Base-by-base conservation (phyloP, 2,888 invertebrate species). In the Clivina fossor region DNA sequence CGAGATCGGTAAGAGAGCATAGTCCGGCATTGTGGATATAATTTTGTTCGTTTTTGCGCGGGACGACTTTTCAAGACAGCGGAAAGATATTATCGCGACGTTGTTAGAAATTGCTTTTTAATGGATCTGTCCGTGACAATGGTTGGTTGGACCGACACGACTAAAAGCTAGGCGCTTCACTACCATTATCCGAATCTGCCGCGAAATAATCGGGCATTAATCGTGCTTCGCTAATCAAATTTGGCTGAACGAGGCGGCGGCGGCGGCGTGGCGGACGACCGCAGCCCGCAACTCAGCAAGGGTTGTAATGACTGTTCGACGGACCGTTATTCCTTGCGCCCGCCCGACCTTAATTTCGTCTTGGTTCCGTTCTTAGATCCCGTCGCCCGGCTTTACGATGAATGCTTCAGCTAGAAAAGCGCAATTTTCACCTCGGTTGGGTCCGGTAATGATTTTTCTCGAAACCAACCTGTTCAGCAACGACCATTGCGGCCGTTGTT, bases 381-480 rank as follows among this genome's bases (percentile, higher is more conserved):
- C 4, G 20, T 11, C 41, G n/a, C 19, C 41, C 41, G 9, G 26
- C 7, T 16, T n/a, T 11, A 54, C 35, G 44, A 33, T 55, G 47
- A 47, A 47, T 40, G 40, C 46, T 37, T 37, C 38, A 64, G n/a
- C n/a, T n/a, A 62, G 63, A 63, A 60, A 61, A 61, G 63, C 62
- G 63, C 63, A 68, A 68, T 68, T 68, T 68, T 68, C 68, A 67
- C 67, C 67, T 68, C 66, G 61, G 65, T 58, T 66, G 67, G 58
- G 56, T 64, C 58, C 63, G 44, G 63, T 68, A 67, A 68, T 66
- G 67, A 66, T 68, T 66, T 68, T 66, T 65, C 64, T 58, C 55
- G 60, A 59, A 59, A 57, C 51, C 55, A 57, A 58, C 61, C 58
- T 56, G 62, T 60, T 55, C 35, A n/a, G n/a, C n/a, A n/a, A n/a